Evolutionary conservation across 35 echinoderm and acorn worm species (phyloP).

Genomic region (Patiria miniata): DNA sequence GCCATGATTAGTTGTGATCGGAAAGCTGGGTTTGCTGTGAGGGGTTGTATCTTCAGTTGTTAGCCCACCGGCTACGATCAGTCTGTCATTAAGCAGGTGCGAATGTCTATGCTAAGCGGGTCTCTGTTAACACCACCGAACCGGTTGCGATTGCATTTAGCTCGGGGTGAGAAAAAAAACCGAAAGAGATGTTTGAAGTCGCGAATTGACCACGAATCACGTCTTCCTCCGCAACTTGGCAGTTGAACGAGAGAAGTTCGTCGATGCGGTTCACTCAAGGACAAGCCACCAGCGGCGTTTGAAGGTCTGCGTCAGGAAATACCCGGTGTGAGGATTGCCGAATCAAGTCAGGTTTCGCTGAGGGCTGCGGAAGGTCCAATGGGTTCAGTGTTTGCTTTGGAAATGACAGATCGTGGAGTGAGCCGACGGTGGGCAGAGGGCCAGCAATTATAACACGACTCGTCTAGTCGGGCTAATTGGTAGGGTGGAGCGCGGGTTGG

Average conservation of each 20-base stretch:
- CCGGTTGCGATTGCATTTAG: neutral
- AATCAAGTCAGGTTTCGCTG: conserved; percentile 10
- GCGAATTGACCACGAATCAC: neutral
- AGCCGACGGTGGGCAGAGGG: conserved; percentile 11
- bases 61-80: neutral
- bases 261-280: conserved; percentile 20
- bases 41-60: conserved; percentile 25
- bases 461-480: conserved; percentile 77
- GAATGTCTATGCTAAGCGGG: neutral
- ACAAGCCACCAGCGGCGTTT: conserved; percentile 38
- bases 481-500: conserved; percentile 9
- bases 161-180: neutral
- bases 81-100: conserved; percentile 12
- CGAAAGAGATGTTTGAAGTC: neutral
- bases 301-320: conserved; percentile 16
- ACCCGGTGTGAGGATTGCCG: neutral
- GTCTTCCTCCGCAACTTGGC: neutral
- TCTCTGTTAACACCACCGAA: neutral
- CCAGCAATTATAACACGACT: conserved; percentile 16
- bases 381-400: neutral
- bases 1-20: neutral
- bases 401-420: neutral
- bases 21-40: neutral
- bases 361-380: conserved; percentile 30
- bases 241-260: neutral